Conservation (phyloP, 2,888 invertebrate species). For the Drosophila setosimentum region DNA sequence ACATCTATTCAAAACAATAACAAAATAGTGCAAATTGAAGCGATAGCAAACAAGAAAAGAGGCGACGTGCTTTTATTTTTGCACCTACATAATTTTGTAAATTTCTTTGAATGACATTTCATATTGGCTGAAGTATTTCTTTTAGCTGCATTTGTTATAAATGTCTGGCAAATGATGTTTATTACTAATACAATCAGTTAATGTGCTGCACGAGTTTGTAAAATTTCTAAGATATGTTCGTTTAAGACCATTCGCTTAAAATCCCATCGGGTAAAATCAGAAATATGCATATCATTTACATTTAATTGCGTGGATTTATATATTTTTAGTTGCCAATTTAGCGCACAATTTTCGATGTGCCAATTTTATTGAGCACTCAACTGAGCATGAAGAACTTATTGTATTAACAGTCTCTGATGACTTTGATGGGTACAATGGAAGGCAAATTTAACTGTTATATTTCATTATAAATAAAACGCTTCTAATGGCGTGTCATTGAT, state of each 20-base stretch:
- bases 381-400: constrained; percentile 14
- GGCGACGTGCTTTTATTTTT: constrained; percentile 3
- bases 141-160: constrained; percentile 16
- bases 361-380: constrained; percentile 22
- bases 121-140: neutral
- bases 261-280: neutral
- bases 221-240: neutral
- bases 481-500: too few relatives aligned
- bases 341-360: constrained; percentile 30
- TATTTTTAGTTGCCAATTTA: constrained; percentile 55
- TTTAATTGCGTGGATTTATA: constrained; percentile 58
- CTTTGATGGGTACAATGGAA: neutral
- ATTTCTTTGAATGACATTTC: constrained; percentile 29
- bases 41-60: constrained; percentile 27
- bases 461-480: neutral
- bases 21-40: constrained; percentile 28
- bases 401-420: constrained; percentile 23
- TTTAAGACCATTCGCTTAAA: neutral
- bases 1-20: constrained; percentile 8
- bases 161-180: neutral
- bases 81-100: constrained; percentile 19
- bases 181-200: neutral
- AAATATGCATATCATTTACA: constrained; percentile 47
- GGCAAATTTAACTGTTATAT: neutral
- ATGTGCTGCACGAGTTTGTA: neutral